Evolutionary conservation across 1,140 invertebrate species (phyloP).

Genomic region (Pseudobourletiella spinata): DNA sequence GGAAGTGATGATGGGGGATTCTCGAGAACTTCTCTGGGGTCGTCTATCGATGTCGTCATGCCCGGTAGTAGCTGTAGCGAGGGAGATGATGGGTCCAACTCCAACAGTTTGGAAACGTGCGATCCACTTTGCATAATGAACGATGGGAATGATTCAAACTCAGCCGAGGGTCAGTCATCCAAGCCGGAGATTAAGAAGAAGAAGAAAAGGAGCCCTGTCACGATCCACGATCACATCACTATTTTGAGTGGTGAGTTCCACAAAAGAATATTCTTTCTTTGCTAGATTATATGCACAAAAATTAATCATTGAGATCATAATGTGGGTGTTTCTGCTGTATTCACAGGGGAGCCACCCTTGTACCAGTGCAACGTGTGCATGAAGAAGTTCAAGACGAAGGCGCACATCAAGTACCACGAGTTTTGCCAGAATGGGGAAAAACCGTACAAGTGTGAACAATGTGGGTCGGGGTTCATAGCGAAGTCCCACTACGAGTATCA

Average conservation of each 20-base stretch:
- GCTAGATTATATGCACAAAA: too few species aligned
- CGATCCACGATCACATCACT: conserved; percentile 33
- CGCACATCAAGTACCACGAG: conserved; percentile 39
- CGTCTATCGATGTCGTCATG: background rate
- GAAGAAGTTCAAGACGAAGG: conserved; percentile 49
- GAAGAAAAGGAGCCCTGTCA: conserved; percentile 30
- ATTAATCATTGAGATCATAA: background rate
- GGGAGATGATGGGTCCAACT: background rate
- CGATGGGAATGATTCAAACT: background rate
- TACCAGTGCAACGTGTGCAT: conserved; percentile 48
- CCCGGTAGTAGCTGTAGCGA: conserved; percentile 1
- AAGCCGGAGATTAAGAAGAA: conserved; percentile 17
- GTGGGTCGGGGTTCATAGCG: conserved; percentile 36
- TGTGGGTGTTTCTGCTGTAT: background rate
- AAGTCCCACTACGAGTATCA: conserved; percentile 38
- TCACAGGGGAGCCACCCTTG: conserved; percentile 28
- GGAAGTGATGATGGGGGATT: background rate
- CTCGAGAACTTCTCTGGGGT: background rate
- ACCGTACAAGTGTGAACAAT: conserved; percentile 34
- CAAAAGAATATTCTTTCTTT: too few species aligned
- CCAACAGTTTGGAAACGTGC: background rate
- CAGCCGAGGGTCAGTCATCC: background rate
- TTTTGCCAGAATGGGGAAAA: conserved; percentile 35
- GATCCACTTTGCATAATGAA: background rate
- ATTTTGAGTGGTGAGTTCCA: conserved; percentile 20